Conservation (phyloP, 2,113 vertebrate genomes). For the Scortum barcoo region DNA sequence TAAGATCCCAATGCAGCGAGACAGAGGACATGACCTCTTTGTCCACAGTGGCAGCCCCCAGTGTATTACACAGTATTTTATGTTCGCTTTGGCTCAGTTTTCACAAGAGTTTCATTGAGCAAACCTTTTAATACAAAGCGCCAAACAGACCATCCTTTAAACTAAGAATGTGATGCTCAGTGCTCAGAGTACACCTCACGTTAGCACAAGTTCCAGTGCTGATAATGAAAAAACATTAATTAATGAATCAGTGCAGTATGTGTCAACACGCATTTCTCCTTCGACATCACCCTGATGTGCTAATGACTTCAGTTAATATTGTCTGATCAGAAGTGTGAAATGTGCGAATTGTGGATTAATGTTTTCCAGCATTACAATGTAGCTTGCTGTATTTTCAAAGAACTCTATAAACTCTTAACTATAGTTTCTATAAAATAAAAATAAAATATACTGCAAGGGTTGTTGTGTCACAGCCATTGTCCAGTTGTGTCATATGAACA, state of each 20-base stretch:
- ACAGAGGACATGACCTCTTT: background rate
- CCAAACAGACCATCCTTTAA: background rate
- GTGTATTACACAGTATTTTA: background rate
- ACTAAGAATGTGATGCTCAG: background rate
- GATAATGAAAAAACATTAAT: background rate
- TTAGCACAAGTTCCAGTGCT: background rate
- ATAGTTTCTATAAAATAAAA: too few species aligned
- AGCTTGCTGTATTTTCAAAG: background rate
- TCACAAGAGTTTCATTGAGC: background rate
- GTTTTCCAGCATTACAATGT: background rate
- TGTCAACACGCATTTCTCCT: background rate
- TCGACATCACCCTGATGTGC: background rate
- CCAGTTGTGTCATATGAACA: too few species aligned
- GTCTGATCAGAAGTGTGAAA: too few species aligned
- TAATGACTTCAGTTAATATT: background rate
- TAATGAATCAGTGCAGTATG: background rate
- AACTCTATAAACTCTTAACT: background rate
- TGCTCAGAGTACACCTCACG: background rate
- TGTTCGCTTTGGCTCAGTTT: background rate
- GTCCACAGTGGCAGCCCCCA: too few species aligned
- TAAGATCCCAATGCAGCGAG: too few species aligned
- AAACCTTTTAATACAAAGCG: background rate
- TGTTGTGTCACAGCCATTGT: background rate
- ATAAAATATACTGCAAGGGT: background rate
- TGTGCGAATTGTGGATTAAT: background rate